Conservation (phyloP, 2,888 invertebrate species). For the Poecilobothrus nobilitatus region DNA sequence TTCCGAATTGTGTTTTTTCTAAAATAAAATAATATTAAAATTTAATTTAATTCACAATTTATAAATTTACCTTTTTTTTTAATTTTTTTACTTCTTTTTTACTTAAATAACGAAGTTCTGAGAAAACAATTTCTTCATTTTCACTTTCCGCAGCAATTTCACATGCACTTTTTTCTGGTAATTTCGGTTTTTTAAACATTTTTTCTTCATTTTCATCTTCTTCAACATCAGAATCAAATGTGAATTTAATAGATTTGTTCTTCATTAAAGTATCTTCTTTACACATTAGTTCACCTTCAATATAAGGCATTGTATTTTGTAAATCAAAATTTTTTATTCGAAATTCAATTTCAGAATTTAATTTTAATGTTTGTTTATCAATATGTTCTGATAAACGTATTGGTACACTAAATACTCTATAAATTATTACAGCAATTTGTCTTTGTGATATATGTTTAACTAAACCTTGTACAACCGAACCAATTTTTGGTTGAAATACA, state of each 20-base stretch:
- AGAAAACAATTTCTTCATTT: slow-evolving; percentile 10
- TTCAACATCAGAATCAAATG: background rate
- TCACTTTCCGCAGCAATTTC: background rate
- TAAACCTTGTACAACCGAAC: slow-evolving; percentile 49
- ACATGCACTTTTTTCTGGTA: background rate
- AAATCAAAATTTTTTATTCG: slow-evolving; percentile 38
- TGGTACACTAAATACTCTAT: slow-evolving; percentile 57
- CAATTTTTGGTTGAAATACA: slow-evolving; percentile 53
- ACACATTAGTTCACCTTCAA: slow-evolving; percentile 37
- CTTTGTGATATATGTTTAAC: slow-evolving; percentile 49
- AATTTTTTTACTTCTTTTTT: background rate
- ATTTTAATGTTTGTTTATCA: slow-evolving; percentile 32
- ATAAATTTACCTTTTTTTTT: background rate
- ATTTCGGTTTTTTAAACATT: background rate
- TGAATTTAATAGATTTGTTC: background rate
- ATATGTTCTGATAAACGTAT: slow-evolving; percentile 43
- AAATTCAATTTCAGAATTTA: slow-evolving; percentile 42
- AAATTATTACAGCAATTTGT: slow-evolving; percentile 56
- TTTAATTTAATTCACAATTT: background rate
- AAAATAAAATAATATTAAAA: background rate
- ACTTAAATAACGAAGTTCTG: slow-evolving; percentile 2
- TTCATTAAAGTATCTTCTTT: background rate
- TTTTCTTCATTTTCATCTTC: background rate
- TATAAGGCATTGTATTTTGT: slow-evolving; percentile 36
- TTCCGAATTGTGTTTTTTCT: background rate